Conservation (phyloP, 2,797 vertebrate species). For the Triplophysa yarkandensis region DNA sequence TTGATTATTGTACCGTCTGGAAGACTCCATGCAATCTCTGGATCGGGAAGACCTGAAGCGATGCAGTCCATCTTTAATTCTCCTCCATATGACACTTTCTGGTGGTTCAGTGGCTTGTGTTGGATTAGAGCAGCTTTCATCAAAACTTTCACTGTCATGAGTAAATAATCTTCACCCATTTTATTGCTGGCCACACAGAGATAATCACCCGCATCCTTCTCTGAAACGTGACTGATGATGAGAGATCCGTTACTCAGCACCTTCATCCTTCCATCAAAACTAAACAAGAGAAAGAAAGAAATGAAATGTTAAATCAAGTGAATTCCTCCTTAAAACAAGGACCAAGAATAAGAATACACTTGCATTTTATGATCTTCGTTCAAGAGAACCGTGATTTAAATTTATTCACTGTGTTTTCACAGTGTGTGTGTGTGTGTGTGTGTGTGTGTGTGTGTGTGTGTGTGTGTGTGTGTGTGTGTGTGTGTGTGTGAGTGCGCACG, state of each 20-base stretch:
- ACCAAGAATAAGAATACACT: too few relatives aligned
- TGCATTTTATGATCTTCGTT: too few relatives aligned
- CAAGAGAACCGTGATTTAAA: too few relatives aligned
- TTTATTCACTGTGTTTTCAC: too few relatives aligned
- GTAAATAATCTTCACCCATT: conserved; percentile 85
- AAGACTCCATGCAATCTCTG: conserved; percentile 88
- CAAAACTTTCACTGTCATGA: conserved; percentile 83
- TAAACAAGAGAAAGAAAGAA: conserved; percentile 52
- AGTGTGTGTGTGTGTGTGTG: too few relatives aligned
- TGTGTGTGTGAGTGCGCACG: too few relatives aligned
- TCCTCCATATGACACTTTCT: conserved; percentile 82
- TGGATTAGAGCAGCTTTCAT: conserved; percentile 88
- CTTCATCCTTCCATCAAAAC: conserved; percentile 83
- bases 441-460: too few relatives aligned
- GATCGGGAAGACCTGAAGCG: conserved; percentile 89
- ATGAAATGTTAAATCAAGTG: too few relatives aligned
- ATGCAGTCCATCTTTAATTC: conserved; percentile 93
- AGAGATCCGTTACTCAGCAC: conserved; percentile 88
- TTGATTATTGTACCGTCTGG: conserved; percentile 91
- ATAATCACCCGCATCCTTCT: conserved; percentile 90
- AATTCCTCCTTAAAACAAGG: too few relatives aligned
- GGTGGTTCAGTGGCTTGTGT: conserved; percentile 77
- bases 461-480: too few relatives aligned
- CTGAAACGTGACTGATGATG: conserved; percentile 79
- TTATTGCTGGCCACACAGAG: conserved; percentile 90